Conservation (phyloP, 2,113 vertebrate species). For the Ammospiza nelsoni region DNA sequence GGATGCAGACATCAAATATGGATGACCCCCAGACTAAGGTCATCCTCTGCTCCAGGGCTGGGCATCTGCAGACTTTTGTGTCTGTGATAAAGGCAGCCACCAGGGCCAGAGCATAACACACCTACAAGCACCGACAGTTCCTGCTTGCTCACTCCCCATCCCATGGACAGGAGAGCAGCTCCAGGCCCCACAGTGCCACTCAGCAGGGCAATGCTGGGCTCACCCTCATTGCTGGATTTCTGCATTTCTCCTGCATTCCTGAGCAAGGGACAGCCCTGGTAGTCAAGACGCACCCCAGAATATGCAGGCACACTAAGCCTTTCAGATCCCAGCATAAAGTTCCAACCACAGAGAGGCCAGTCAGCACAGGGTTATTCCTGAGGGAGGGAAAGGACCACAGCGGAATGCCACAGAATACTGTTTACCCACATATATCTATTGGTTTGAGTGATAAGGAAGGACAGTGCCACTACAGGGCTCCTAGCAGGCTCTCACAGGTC, state of each 20-base stretch:
- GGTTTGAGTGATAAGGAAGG: neutral
- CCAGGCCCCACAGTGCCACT: neutral
- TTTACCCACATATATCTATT: neutral
- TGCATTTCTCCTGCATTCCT: neutral
- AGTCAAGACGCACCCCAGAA: neutral
- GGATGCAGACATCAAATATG: neutral
- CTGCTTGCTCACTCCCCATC: neutral
- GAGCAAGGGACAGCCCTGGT: neutral
- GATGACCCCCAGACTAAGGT: neutral
- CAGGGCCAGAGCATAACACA: neutral
- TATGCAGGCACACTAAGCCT: neutral
- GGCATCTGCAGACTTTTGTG: neutral
- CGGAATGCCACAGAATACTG: neutral
- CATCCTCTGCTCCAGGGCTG: neutral
- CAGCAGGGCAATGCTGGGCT: neutral
- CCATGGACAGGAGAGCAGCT: neutral
- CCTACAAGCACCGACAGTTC: neutral
- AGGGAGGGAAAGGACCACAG: neutral
- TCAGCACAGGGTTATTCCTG: neutral
- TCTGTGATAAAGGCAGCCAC: neutral
- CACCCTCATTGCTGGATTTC: neutral
- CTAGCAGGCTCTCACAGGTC: neutral
- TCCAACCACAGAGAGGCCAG: neutral
- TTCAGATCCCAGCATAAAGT: neutral
- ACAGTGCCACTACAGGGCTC: neutral